Base-by-base conservation (phyloP, 2,797 vertebrate genomes). In the Heteromormyrus szaboi region DNA sequence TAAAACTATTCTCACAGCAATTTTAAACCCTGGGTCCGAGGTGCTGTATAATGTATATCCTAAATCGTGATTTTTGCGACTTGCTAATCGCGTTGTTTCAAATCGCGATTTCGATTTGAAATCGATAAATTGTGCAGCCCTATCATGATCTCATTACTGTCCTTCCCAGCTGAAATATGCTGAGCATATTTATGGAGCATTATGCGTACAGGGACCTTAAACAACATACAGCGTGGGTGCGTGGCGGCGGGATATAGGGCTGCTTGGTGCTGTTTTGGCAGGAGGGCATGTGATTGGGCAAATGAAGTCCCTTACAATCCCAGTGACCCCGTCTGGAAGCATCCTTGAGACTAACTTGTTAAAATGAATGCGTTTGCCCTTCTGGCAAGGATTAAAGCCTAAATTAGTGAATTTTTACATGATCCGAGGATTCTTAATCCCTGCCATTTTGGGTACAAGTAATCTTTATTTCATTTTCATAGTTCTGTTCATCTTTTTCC, bases 71-170 rank as follows among this genome's bases (percentile, higher is more conserved):
- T 37, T 37, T 37, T 37, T 37, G 33, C 33, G 2, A 37, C 33
- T 37, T 37, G 33, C 33, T 37, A 37, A 37, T 37, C 33, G 0
- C 33, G 33, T 37, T 37, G 33, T 37, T 37, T 37, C 33, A 37
- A 37, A 37, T 37, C 33, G 33, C 2, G 33, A 37, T 37, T 37
- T 37, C 33, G 33, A 37, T 37, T 37, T 37, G 2, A 37, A 37
- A 37, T 37, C 33, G 33, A 37, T 37, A 37, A 37, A 37, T 37
- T 2, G 33, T 37, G 33, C 33, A 37, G 33, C 33, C 33, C 33
- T 37, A 90, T 88, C 90, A 91, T 93, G 90, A 94, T 93, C 94
- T 93, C 62, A 93, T 93, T 91, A 93, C 90, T 91, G 93, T 91
- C 90, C 89, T 91, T 89, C 92, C 90, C 90, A 19, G 29, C 33